Base-by-base conservation (phyloP, 2,113 vertebrate genomes). In the Scatophagus argus region DNA sequence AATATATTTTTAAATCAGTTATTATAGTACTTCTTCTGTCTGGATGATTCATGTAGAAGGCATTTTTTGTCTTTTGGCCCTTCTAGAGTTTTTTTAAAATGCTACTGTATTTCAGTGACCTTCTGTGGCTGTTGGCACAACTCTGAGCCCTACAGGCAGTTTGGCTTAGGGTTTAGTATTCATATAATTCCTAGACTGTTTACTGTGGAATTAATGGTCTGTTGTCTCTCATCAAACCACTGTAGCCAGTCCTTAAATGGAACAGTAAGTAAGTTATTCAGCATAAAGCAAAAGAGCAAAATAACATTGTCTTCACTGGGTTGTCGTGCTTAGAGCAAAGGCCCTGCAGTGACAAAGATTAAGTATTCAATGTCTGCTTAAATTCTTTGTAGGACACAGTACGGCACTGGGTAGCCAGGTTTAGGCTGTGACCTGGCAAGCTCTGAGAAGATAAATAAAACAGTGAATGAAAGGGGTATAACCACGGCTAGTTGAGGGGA, bases 161-260 rank as follows among this genome's bases (percentile, higher is more conserved):
- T 74, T 74, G 69, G 65, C 69, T 77, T 51, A 52, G 38, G 66
- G 58, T 75, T 81, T 74, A 67, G 64, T 72, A 78, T 75, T 78
- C 69, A 70, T 51, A 71, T 87, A 64, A 43, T 74, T 39, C 39
- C 72, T 62, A 39, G 41, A 75, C 49, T 75, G 75, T 82, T 83
- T 65, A 76, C 32, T 69, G 43, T 81, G 68, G 56, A 74, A 27
- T 65, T 81, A 81, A 81, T 78, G 60, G 60, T 66, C 63, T 74
- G 61, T 80, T 70, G 68, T 81, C 66, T 58, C 61, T 66, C 36
- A 51, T 75, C 73, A 39, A 64, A 74, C 44, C 4, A 38, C 54
- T 54, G 69, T 68, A 61, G 77, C 6, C 49, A 62, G 52, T 60
- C 39, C 12, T 62, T 12, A 23, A 62, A 74, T 56, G 25, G 21